Evolutionary conservation across 2,888 invertebrate genomes (phyloP).

Genomic region (Byasa hedistus): DNA sequence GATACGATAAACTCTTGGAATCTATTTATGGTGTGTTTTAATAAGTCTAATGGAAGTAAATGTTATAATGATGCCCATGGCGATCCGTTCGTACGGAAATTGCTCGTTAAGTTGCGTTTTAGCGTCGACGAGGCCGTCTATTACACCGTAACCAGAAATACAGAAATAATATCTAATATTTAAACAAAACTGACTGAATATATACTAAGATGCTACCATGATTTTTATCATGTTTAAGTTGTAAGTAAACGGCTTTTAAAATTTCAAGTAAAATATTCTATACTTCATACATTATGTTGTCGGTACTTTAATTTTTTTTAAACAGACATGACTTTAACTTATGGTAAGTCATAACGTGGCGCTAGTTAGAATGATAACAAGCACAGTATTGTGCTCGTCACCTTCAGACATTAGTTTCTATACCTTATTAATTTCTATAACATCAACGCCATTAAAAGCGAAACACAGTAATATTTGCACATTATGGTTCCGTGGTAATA

Average conservation of each 20-base stretch:
- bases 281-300: no score
- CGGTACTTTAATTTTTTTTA: no score
- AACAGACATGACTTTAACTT: no score
- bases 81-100: conserved; percentile 58
- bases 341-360: no score
- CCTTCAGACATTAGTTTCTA: no score
- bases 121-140: conserved; percentile 33
- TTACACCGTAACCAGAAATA: conserved; percentile 41
- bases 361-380: no score
- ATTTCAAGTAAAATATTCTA: no score
- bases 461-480: no score
- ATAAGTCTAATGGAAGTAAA: neutral
- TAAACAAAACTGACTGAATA: neutral
- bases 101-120: conserved; percentile 59
- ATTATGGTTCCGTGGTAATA: no score
- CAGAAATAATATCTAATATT: neutral
- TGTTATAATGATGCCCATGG: conserved; percentile 52
- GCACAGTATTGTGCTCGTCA: no score
- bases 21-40: neutral
- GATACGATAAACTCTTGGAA: neutral
- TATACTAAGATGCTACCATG: conserved; percentile 21
- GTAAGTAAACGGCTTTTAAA: neutral
- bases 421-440: no score
- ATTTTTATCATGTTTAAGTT: neutral
- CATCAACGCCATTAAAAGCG: no score